Base-by-base conservation (phyloP, 2,113 vertebrate genomes). In the Platycercus adscitus region DNA sequence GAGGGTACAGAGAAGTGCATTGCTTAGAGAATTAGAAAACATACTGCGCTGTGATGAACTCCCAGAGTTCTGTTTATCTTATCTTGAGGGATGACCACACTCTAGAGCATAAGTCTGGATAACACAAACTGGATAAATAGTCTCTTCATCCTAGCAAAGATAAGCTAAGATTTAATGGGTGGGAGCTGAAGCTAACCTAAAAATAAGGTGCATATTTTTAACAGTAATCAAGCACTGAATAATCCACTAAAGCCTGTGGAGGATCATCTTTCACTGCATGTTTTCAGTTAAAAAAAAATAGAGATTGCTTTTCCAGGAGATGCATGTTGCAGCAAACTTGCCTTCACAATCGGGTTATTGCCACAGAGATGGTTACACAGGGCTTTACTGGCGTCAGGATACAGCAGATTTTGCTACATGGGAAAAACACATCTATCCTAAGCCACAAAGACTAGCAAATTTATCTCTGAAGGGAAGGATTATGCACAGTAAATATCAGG, bases 151-250 rank as follows among this genome's bases (percentile, higher is more conserved):
- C 37, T 39, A 70, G 80, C 72, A 52, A 77, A 94, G 60, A 77
- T 56, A 92, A 79, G 33, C 50, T 47, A 80, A 75, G 52, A 66
- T 86, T 63, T 91, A 75, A 91, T 5, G 69, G 68, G 44, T 66
- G 26, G 65, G 70, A 94, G 77, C 65, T 47, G 75, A 84, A 86
- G 71, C 61, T 58, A 93, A 64, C 37, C 46, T 89, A 86, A 88
- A 93, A 95, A 70, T 81, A 88, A 95, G 49, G 46, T 56, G 63
- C 14, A 7, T 88, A 66, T 81, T 94, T 94, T 92, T 83, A 94
- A 91, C 72, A 75, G 69, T 70, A 84, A 91, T 55, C 41, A 84
- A 87, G 70, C 56, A 71, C 33, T n/a, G 72, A 94, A 87, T 61
- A 91, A 93, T 26, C 84, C 84, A 81, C 73, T 87, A 55, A 91